Conservation (phyloP, 2,888 invertebrate genomes). For the Chrysopilus asiliformis region DNA sequence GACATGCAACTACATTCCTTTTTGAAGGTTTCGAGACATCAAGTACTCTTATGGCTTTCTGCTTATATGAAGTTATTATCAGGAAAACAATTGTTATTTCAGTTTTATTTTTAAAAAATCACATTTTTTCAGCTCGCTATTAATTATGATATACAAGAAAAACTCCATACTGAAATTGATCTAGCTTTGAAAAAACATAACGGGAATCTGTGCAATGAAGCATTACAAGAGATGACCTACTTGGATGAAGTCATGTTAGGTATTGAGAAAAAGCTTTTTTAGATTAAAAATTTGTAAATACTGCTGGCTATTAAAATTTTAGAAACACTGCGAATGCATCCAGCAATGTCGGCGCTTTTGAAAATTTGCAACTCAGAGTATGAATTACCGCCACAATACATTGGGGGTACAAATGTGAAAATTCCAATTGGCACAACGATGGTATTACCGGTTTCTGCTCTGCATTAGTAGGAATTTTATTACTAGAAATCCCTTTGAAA, state of each 20-base stretch:
- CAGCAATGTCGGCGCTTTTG: slow-evolving; percentile 3
- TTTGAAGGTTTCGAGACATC: slow-evolving; percentile 14
- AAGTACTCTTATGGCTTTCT: slow-evolving; percentile 10
- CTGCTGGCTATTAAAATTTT: too few relatives aligned
- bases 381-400: slow-evolving; percentile 7
- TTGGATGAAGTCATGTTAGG: slow-evolving; percentile 4
- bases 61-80: slow-evolving; percentile 8
- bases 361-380: slow-evolving; percentile 4
- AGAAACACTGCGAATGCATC: slow-evolving; percentile 7
- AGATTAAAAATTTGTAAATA: too few relatives aligned
- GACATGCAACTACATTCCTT: slow-evolving; percentile 9
- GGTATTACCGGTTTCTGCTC: slow-evolving; percentile 4
- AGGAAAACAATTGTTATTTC: neutral
- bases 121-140: slow-evolving; percentile 1
- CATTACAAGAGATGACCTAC: slow-evolving; percentile 3
- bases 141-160: slow-evolving; percentile 2
- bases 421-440: slow-evolving; percentile 2
- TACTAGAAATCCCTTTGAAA: slow-evolving; percentile 1
- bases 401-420: neutral
- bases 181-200: neutral
- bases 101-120: neutral
- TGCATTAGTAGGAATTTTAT: slow-evolving; percentile 5
- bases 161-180: slow-evolving; percentile 5
- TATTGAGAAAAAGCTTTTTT: neutral
- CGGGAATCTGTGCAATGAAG: slow-evolving; percentile 3